phyloP scores from a whole-genome alignment of 1,140 invertebrate species.

The Drosophila lini region DNA sequence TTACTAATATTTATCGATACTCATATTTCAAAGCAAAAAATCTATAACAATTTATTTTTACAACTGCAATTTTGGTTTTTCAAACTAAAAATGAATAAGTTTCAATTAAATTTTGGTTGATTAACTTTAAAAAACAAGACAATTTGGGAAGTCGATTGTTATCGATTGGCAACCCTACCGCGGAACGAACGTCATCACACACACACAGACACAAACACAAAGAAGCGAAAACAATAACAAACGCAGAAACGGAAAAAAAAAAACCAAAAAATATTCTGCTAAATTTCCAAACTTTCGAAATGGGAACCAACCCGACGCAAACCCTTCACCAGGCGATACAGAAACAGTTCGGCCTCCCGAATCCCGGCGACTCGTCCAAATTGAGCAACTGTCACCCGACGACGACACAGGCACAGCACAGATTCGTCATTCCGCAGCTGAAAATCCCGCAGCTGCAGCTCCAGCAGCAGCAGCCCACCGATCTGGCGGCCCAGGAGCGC shows the following conservation, averaged over 20 bases:
- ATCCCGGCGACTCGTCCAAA: conserved; percentile 31
- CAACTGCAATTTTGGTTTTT: not conserved
- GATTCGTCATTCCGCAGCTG: conserved; percentile 59
- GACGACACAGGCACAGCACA: conserved; percentile 1
- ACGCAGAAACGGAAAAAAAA: conserved; percentile 5
- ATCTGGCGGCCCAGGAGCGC: conserved; percentile 26
- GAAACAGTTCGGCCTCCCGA: conserved; percentile 36
- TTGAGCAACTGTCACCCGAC: conserved; percentile 4
- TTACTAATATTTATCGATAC: not conserved
- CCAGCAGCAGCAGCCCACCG: not conserved
- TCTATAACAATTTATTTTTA: not conserved
- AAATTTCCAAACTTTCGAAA: conserved; percentile 20
- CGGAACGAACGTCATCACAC: conserved; percentile 7
- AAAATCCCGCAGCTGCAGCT: conserved; percentile 22
- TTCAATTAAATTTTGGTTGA: not conserved
- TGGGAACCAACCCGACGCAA: conserved; percentile 50
- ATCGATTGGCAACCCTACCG: conserved; percentile 4
- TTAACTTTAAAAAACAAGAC: not conserved
- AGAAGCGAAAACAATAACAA: conserved; percentile 38
- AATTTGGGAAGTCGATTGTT: not conserved
- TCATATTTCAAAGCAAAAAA: not conserved
- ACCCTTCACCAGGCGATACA: conserved; percentile 55
- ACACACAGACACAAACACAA: not conserved
- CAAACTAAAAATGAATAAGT: not conserved
- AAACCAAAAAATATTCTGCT: conserved; percentile 5